Conservation (phyloP, 2,797 vertebrate species). For the Sebastiscus tertius region DNA sequence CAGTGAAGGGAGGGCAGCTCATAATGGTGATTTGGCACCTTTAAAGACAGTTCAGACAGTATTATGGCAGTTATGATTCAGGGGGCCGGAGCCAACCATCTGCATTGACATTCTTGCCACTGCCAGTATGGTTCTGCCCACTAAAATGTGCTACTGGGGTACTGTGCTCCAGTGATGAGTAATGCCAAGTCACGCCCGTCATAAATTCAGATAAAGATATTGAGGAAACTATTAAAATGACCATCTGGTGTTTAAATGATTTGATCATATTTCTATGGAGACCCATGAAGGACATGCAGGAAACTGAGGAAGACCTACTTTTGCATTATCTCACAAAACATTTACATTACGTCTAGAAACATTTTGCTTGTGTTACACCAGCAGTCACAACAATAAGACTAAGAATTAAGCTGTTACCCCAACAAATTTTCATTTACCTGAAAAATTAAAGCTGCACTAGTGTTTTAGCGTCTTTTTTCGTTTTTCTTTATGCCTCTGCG, state of each 20-base stretch:
- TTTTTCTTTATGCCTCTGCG: too few relatives aligned
- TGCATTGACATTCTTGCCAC: slow-evolving; percentile 18
- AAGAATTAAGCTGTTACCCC: neutral
- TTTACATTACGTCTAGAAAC: neutral
- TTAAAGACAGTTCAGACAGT: slow-evolving; percentile 22
- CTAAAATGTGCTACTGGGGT: neutral
- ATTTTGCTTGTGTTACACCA: neutral
- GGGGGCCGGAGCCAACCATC: neutral
- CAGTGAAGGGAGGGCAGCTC: neutral
- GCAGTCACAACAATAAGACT: neutral
- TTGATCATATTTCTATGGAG: neutral
- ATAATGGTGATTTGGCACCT: slow-evolving; percentile 28
- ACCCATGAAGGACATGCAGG: neutral
- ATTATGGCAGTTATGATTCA: slow-evolving; percentile 40
- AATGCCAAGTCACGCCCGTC: neutral
- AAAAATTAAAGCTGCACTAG: neutral
- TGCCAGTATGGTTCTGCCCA: slow-evolving; percentile 5
- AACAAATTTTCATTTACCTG: neutral
- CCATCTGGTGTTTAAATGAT: neutral
- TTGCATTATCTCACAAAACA: neutral
- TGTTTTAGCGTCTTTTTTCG: neutral
- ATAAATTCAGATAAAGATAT: neutral
- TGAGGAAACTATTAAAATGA: neutral
- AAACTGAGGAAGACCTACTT: neutral
- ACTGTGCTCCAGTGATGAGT: neutral